These are phyloP conservation scores for Drosophila mimica DNA, from an alignment of 2,888 invertebrate genomes.

Conservation along the genomic window DNA sequence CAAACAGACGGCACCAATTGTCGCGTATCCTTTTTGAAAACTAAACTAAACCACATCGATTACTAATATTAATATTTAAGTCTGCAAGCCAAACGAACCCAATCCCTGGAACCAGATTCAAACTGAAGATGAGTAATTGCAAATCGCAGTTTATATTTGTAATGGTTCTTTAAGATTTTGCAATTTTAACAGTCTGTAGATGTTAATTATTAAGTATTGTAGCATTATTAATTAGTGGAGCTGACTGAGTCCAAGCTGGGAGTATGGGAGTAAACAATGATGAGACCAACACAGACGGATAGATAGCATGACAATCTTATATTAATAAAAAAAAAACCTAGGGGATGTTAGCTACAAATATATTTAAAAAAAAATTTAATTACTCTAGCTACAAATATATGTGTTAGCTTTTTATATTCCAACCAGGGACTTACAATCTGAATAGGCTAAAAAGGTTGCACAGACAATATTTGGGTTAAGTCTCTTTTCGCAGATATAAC, in stretches of 20 bases:
- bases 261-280: background rate
- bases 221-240: too few relatives aligned
- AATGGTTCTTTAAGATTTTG: background rate
- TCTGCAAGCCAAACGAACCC: background rate
- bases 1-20: conserved; percentile 92
- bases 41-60: background rate
- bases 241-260: background rate
- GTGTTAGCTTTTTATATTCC: background rate
- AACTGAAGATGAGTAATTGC: background rate
- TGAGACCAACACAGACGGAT: background rate
- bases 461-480: background rate
- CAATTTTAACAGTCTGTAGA: background rate
- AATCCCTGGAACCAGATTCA: too few relatives aligned
- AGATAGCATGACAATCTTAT: background rate
- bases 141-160: background rate
- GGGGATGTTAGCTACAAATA: background rate
- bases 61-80: background rate
- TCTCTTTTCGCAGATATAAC: background rate
- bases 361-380: background rate
- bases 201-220: background rate
- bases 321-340: too few relatives aligned
- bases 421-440: background rate
- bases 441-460: background rate
- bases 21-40: conserved; percentile 92
- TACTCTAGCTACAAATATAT: background rate